Base-by-base conservation (phyloP, 2,113 vertebrate species). In the Lepidothrix coronata region DNA sequence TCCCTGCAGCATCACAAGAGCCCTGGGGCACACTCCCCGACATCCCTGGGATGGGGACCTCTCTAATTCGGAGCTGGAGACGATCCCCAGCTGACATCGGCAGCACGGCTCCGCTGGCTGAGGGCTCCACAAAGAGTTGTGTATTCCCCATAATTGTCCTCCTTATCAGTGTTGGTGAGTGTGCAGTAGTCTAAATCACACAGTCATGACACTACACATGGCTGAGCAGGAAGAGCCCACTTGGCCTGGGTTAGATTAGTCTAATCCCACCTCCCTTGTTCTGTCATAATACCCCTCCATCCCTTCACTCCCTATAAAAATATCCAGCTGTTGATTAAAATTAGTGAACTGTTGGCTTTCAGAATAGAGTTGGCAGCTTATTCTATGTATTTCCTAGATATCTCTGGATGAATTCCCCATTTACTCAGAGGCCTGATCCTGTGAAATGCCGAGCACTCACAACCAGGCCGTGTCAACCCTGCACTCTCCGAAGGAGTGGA, bases 251-350 rank as follows among this genome's bases (percentile, higher is more conserved):
- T 93, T 92, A 96, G 95, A 96, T 97, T 97, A 96, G 84, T 97
- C 94, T 97, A 97, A 97, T 97, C 96, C 96, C 95, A 96, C 95
- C 95, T 96, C 96, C 96, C 96, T 96, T 91, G 84, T 95, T 93
- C 95, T 97, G 96, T 97, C 96, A 97, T 95, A 97, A 97, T 96
- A 95, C 95, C 96, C 95, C 74, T 96, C 93, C 89, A 78, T 96
- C 91, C 93, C 91, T 96, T 97, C 96, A 96, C 96, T 96, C 91
- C 91, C 93, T 75, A 97, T 97, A 96, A 97, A 96, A 96, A 94
- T 93, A 97, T 96, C 96, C 96, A 97, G 96, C 96, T 97, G 96
- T 92, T 96, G 94, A 96, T 97, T 95, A 95, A 96, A 97, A 97
- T 97, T 97, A 95, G 96, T 96, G 95, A 96, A 94, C 93, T 96